A percentile compares a stretch with the other conserved stretches of the same genome.
phyloP scores from a whole-genome alignment of 1,140 invertebrate species.

The Cheumatopsyche charites region DNA sequence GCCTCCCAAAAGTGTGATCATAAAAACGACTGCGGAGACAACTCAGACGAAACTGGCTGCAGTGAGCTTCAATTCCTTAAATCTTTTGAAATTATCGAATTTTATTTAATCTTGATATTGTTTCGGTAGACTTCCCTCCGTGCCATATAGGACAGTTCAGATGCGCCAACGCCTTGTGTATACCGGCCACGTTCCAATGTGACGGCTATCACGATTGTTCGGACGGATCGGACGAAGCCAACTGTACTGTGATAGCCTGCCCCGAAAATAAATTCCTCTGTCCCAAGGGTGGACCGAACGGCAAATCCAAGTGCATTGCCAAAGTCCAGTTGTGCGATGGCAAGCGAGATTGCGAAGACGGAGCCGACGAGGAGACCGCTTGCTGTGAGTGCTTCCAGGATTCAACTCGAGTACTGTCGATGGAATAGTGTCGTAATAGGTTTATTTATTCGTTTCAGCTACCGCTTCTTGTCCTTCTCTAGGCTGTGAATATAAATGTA shows the following conservation, averaged over 20 bases:
- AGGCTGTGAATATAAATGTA: conserved; percentile 89
- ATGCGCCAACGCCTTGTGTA: conserved; percentile 92
- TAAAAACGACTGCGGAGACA: conserved; percentile 87
- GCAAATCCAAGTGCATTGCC: conserved; percentile 84
- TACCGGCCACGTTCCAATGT: conserved; percentile 82
- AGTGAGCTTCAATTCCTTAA: conserved; percentile 65
- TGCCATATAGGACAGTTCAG: conserved; percentile 92
- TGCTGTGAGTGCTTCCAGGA: conserved; percentile 80
- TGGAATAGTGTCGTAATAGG: background rate
- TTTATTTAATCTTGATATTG: conserved; percentile 3
- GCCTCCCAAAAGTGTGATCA: conserved; percentile 83
- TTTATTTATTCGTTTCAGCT: conserved; percentile 61
- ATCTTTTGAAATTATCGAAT: background rate
- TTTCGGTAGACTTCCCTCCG: conserved; percentile 77
- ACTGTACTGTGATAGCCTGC: conserved; percentile 88
- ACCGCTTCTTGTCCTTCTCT: conserved; percentile 76
- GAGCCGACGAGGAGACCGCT: conserved; percentile 84
- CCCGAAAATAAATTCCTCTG: conserved; percentile 92
- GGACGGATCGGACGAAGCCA: conserved; percentile 88
- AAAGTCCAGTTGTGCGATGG: conserved; percentile 88
- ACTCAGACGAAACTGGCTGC: conserved; percentile 86
- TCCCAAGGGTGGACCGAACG: conserved; percentile 72
- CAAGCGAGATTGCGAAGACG: conserved; percentile 86
- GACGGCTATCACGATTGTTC: conserved; percentile 84
- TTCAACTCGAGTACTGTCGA: background rate